Evolutionary conservation across 2,113 vertebrate species (phyloP), one percentile per base, ranked within the genome.

Genomic region (Boleophthalmus pectinirostris): DNA sequence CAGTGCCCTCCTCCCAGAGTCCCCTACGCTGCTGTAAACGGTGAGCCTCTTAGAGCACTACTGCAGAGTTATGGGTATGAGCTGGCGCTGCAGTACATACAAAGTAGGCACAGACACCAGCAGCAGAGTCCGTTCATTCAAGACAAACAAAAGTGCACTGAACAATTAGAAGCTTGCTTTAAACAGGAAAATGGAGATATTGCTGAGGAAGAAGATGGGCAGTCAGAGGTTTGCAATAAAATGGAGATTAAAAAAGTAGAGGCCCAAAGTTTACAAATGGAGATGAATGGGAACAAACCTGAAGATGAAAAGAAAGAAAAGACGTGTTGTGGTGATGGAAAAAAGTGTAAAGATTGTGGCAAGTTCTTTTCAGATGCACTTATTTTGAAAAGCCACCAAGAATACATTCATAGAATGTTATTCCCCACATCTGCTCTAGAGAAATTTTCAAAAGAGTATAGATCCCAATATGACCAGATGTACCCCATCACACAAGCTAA

Each of bases 31-130:
- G 96, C 96, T 72, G 90, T 80, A 16, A 4, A 94, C 94, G 74
- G 97, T 92, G 81, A 99, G 95, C 0, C 97, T 95, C 87, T 99
- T 92, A 67, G 95, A 92, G 96, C 96, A 79, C 85, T 99, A 90
- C 91, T 99, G 82, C 97, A 98, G 89, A 98, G 96, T 90, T 98
- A 98, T 69, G 98, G 98, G 71, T 97, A 97, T 82, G 98, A 99
- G 87, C 92, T 99, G 61, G 98, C 98, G 78, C 94, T 99, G 82
- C 98, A 99, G 74, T 98, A 97, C 85, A 96, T 97, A 0, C 97
- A 99, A 93, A 98, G 95, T 82, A 97, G 96, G 86, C 96, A 98
- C 83, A 96, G 96, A 79, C 94, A 94, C 70, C 96, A 97, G 86
- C 90, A 88, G 54, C 98, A 96, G 85, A 95, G 94, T 80, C 88